These are phyloP conservation scores for Suncus etruscus DNA, from an alignment of 2,113 vertebrate species.

Conservation along the genomic window DNA sequence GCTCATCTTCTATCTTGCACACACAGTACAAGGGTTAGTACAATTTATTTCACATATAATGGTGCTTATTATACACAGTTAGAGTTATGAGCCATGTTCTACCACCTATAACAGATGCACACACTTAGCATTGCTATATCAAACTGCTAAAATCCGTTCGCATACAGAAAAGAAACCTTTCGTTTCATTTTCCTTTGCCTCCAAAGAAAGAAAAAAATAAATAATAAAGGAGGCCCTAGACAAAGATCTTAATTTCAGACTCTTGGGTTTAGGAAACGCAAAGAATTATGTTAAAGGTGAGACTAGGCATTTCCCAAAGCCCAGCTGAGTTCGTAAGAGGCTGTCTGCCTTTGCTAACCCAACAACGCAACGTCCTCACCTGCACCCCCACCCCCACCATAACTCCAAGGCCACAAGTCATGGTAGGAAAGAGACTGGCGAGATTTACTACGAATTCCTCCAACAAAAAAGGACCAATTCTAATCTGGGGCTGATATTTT, in stretches of 20 bases:
- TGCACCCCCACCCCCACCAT: not conserved
- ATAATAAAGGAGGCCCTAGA: not conserved
- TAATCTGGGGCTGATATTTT: constrained; percentile 53
- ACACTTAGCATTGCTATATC: not conserved
- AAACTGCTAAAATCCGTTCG: not conserved
- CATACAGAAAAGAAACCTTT: constrained; percentile 64
- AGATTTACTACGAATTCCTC: not conserved
- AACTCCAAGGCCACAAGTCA: not conserved
- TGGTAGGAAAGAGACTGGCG: not conserved
- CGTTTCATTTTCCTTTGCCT: constrained; percentile 50
- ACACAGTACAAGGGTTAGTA: too few species aligned
- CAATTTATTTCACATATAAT: not conserved
- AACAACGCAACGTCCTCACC: not conserved
- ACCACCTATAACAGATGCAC: not conserved
- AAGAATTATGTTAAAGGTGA: constrained; percentile 6
- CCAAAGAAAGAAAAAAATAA: not conserved
- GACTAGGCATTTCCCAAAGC: constrained; percentile 26
- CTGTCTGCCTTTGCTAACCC: not conserved
- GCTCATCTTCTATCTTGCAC: not conserved
- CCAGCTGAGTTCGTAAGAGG: not conserved
- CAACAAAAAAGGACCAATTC: not conserved
- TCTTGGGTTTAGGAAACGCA: constrained; percentile 46
- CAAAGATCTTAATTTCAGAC: constrained; percentile 19
- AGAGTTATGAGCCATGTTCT: not conserved
- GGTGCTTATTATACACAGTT: not conserved